A percentile compares a stretch with the other conserved stretches of the same genome.
phyloP scores from a whole-genome alignment of 1,140 invertebrate genomes.

The Globodera rostochiensis region DNA sequence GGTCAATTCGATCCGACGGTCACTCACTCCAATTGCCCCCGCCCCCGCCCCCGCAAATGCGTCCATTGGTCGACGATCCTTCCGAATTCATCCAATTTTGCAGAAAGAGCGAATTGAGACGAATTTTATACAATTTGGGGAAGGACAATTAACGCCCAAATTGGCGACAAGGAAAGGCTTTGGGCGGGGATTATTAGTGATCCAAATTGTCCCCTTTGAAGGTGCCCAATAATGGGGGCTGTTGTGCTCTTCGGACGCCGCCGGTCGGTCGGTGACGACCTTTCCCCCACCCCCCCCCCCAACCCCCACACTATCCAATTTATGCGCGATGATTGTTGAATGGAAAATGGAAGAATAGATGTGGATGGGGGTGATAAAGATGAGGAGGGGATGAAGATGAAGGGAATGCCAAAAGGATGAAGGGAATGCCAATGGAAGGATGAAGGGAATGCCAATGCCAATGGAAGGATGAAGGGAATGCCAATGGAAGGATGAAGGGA shows the following conservation, averaged over 20 bases:
- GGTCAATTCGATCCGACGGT: no score
- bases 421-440: no score
- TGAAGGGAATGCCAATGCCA: no score
- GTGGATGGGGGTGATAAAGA: no score
- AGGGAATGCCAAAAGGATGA: no score
- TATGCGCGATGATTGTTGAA: not conserved
- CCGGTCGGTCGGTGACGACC: slow-evolving; percentile 10
- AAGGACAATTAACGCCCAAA: slow-evolving; percentile 3
- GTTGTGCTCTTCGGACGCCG: not conserved
- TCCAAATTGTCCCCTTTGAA: not conserved
- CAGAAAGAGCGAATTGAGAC: not conserved
- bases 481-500: no score
- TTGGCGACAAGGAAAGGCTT: not conserved
- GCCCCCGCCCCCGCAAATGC: no score
- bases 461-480: no score
- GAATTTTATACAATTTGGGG: slow-evolving; percentile 8
- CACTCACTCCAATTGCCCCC: no score
- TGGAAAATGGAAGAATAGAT: not conserved
- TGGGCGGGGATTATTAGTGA: slow-evolving; percentile 1
- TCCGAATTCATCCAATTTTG: not conserved
- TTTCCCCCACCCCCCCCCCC: not conserved
- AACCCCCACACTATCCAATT: not conserved
- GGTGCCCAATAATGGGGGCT: slow-evolving; percentile 5
- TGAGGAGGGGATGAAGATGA: no score
- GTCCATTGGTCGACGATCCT: no score